Evolutionary conservation across 2,113 vertebrate genomes (phyloP), one percentile per base, ranked within the genome.

Genomic region (Oreamnos americanus): DNA sequence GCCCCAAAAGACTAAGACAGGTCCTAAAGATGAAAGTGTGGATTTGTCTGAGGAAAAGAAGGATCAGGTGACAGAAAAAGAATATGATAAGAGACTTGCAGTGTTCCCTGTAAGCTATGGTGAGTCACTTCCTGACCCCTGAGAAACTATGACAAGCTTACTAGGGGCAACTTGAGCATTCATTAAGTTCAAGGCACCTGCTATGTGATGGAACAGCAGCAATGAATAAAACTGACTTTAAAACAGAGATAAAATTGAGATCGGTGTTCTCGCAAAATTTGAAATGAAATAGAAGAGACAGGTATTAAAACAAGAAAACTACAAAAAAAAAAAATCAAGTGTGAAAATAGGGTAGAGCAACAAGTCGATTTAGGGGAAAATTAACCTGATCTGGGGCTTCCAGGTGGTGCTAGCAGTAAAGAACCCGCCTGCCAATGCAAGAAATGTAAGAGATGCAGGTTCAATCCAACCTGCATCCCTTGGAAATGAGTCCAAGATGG

Each of bases 71-170:
- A 64, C 45, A 92, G 84, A 93, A 83, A 93, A 88, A 92, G 7
- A 71, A 94, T 71, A 47, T 64, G 47, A 71, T 79, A 43, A 94
- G 57, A 89, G 51, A 89, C 33, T 82, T 85, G 58, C 16, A 71
- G 78, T 78, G 26, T 62, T 14, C 36, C 60, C 39, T 15, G 28
- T 92, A 93, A 93, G 16, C 78, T 57, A 49, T 94, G 43, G 39
- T 17, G 13, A 81, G 28, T 82, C 60, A 85, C 25, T 57, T 89
- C 25, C 62, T 62, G 51, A 51, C 43, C 78, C 87, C 87, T 79
- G 49, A 95, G 83, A 95, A 97, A 86, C 39, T 30, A 23, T 91
- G 67, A 95, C 67, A 91, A 81, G 36, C n/a, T 79, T 83, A 60
- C 49, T 33, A 82, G 39, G 10, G 28, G 30, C 87, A 49, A 55